Evolutionary conservation across 2,888 invertebrate species (phyloP).

Genomic region (Rhagophthalmus giganteus): DNA sequence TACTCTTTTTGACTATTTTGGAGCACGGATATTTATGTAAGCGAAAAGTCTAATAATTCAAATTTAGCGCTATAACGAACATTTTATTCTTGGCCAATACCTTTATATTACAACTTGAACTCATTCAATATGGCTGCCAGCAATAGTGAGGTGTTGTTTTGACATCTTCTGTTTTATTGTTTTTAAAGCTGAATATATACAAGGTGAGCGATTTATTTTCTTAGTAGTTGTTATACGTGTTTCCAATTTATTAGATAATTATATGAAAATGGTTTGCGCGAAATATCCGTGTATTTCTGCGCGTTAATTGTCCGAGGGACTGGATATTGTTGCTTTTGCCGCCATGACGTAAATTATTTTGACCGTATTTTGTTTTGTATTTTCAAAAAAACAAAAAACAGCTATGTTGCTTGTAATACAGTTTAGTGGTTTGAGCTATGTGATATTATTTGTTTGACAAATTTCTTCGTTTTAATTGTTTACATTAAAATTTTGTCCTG

Average conservation of each 20-base stretch:
- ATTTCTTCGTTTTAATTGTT: not conserved
- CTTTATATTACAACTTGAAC: constrained; percentile 1
- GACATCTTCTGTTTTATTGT: constrained; percentile 32
- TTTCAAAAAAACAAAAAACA: not conserved
- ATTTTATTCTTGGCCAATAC: constrained; percentile 11
- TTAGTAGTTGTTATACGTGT: not conserved
- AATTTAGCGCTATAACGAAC: constrained; percentile 14
- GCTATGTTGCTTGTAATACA: too few species aligned
- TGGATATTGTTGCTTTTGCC: constrained; percentile 32
- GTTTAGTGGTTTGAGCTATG: too few species aligned
- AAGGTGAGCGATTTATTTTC: constrained; percentile 3
- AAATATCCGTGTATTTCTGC: not conserved
- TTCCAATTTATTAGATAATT: not conserved
- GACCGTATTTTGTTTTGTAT: constrained; percentile 2
- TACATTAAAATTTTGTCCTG: constrained; percentile 1
- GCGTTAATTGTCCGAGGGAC: constrained; percentile 9
- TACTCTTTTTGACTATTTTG: not conserved
- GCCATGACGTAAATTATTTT: constrained; percentile 31
- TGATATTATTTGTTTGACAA: not conserved
- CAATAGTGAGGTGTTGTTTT: constrained; percentile 33
- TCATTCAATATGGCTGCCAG: constrained; percentile 37
- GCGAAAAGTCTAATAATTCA: constrained; percentile 6
- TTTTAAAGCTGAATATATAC: constrained; percentile 15
- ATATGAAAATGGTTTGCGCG: too few species aligned
- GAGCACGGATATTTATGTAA: constrained; percentile 19